A percentile compares a stretch with the other conserved stretches of the same genome.
These are phyloP conservation scores for Leptestheria dahalacensis DNA, from an alignment of 1,140 invertebrate genomes.

Conservation along the genomic window DNA sequence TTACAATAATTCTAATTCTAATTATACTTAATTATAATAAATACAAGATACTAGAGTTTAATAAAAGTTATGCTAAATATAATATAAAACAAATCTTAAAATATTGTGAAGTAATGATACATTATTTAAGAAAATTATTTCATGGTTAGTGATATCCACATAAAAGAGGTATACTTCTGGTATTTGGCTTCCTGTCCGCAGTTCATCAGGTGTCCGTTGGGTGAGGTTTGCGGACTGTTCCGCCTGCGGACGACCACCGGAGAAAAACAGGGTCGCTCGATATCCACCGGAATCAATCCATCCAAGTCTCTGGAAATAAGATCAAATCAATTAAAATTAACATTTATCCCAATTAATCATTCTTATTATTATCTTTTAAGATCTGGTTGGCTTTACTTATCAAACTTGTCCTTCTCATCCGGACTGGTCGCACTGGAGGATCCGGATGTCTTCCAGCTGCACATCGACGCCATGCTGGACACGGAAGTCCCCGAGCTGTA, in stretches of 20 bases:
- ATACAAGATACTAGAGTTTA: too few relatives aligned
- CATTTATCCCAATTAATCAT: too few relatives aligned
- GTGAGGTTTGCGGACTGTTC: neutral
- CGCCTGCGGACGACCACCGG: neutral
- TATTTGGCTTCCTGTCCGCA: neutral
- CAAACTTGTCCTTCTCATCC: too few relatives aligned
- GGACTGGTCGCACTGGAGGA: too few relatives aligned
- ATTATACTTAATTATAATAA: neutral
- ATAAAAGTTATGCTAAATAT: too few relatives aligned
- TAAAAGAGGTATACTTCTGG: neutral
- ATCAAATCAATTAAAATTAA: too few relatives aligned
- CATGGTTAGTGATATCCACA: neutral
- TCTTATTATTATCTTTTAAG: too few relatives aligned
- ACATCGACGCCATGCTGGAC: slow-evolving; percentile 1
- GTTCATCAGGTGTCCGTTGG: neutral
- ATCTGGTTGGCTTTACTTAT: too few relatives aligned
- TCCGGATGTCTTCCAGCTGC: neutral
- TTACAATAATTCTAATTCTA: neutral
- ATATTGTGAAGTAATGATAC: neutral
- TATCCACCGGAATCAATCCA: neutral
- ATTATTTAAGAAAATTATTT: neutral
- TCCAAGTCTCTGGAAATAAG: neutral
- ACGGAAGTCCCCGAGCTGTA: slow-evolving; percentile 12
- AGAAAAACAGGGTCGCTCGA: neutral
- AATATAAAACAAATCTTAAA: too few relatives aligned